Base-by-base conservation (phyloP, 1,140 invertebrate genomes). In the Sycobia sp. region DNA sequence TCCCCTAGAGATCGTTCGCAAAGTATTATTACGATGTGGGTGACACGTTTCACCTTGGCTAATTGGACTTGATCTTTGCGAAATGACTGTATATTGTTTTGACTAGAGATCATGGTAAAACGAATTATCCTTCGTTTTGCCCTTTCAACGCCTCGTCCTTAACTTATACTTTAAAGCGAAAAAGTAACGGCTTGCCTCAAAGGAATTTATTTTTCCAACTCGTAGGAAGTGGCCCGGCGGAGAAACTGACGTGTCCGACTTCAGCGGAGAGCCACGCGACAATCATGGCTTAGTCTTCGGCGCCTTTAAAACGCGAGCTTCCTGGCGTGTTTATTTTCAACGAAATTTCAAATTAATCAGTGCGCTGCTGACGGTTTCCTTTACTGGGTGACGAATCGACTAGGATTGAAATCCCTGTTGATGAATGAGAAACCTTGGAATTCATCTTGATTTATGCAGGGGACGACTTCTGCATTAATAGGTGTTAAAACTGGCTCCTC, bases 351-450 rank as follows among this genome's bases (percentile, higher is more conserved):
- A 63, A 38, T 23, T 4, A 53, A 58, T 65, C 49, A 56, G 8
- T 25, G 3, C 13, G 38, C 14, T 16, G 14, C 53, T 34, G 25
- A 46, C 34, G 34, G 62, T 32, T 64, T 66, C 20, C 14, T 67
- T 78, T 80, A 77, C 61, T 78, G 67, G 27, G 75, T 73, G 49
- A 81, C 74, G 71, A 88, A 86, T 77, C 87, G 84, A 68, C 84
- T 84, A 49, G 92, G 91, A 83, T 91, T 91, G 84, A 89, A 98
- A 77, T 97, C 94, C 68, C 88, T 86, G 84, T 99, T 99, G 65
- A 96, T 88, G 81, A 97, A 98, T 57, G 96, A 98, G 82, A 99
- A 99, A 39, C 95, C 96, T 66, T 88, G 87, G 84, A 99, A 99
- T 82, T 99, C 96, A 71, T 98, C 96, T 83, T 97, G 94, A 85